Conservation (phyloP, 2,888 invertebrate genomes). For the Rambutsinella grinnellia region DNA sequence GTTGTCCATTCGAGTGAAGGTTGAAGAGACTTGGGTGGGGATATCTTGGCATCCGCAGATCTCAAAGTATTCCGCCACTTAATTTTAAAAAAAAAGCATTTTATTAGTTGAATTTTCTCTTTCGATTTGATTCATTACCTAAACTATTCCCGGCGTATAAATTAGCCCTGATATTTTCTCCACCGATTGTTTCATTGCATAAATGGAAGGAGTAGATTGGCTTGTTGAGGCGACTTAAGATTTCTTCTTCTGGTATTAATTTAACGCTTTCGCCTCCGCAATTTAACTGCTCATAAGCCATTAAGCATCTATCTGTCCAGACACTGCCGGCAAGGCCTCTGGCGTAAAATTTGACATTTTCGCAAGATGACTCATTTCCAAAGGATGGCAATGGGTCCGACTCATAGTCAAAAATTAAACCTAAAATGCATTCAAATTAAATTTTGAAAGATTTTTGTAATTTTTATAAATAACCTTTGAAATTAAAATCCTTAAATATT, state of each 20-base stretch:
- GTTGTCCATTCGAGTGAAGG: not conserved
- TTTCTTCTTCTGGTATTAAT: not conserved
- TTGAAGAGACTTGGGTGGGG: not conserved
- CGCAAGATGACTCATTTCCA: not conserved
- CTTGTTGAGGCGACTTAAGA: not conserved
- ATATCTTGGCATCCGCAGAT: conserved; percentile 4
- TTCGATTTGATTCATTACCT: not conserved
- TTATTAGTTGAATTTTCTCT: not conserved
- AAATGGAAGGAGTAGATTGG: not conserved
- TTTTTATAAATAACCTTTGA: not conserved
- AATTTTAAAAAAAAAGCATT: not conserved
- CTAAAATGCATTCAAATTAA: not conserved
- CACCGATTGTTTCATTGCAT: not conserved
- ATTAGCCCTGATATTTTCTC: not conserved
- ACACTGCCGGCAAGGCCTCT: not conserved
- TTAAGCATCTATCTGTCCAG: not conserved
- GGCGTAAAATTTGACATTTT: not conserved
- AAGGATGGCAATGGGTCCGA: not conserved
- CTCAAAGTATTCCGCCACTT: not conserved
- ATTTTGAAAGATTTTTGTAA: not conserved
- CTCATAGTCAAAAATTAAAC: not conserved
- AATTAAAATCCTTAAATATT: not conserved
- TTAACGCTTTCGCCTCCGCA: not conserved
- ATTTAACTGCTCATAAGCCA: not conserved
- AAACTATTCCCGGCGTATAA: not conserved